Evolutionary conservation across 2,113 vertebrate genomes (phyloP).

Genomic region (human (Homo sapiens)): GRCh38 chr12:67532501-67533000

Average conservation of each 20-base stretch:
- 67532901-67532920: background rate
- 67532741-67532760: background rate
- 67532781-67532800: background rate
- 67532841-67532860: background rate
- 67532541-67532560: background rate
- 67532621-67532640: slow-evolving; percentile 55
- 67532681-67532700: background rate
- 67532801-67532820: background rate
- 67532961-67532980: background rate
- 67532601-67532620: slow-evolving; percentile 51
- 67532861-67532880: background rate
- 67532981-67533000: background rate
- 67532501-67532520: slow-evolving; percentile 17
- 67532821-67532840: background rate
- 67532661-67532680: slow-evolving; percentile 58
- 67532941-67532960: background rate
- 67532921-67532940: slow-evolving; percentile 7
- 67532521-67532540: background rate
- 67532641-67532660: slow-evolving; percentile 64
- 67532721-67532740: background rate
- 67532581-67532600: slow-evolving; percentile 53
- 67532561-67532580: slow-evolving; percentile 36
- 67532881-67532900: background rate
- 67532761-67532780: background rate
- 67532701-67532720: background rate